phyloP scores from a whole-genome alignment of 2,113 vertebrate species.

The Cryptomyrus ogoouensis region DNA sequence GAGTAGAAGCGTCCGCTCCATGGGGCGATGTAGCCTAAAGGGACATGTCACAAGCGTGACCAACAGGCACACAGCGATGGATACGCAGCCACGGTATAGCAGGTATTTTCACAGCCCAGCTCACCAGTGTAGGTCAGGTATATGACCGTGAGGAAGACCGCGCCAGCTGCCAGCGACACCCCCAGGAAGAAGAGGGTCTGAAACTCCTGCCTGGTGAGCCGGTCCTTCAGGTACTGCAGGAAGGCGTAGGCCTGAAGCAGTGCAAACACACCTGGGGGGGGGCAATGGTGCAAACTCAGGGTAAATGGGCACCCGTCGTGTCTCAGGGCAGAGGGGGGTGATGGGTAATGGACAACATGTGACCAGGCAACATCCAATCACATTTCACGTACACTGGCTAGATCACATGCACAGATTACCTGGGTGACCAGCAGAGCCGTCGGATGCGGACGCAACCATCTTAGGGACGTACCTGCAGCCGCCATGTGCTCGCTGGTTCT shows the following conservation, averaged over 20 bases:
- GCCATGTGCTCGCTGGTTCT: conserved; percentile 98
- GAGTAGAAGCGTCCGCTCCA: conserved; percentile 99
- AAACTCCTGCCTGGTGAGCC: conserved; percentile 81
- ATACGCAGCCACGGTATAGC: neutral
- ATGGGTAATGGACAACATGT: neutral
- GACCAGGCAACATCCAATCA: neutral
- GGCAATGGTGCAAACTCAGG: neutral
- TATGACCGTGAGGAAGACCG: conserved; percentile 79
- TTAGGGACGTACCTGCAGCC: conserved; percentile 76
- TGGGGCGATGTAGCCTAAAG: conserved; percentile 90
- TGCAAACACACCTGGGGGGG: conserved; percentile 72
- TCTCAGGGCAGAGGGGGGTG: neutral
- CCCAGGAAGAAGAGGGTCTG: conserved; percentile 83
- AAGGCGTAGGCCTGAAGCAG: conserved; percentile 81
- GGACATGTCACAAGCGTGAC: neutral
- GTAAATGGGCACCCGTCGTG: neutral
- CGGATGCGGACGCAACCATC: neutral
- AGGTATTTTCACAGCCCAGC: neutral
- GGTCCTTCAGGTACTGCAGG: conserved; percentile 79
- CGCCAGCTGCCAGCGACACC: conserved; percentile 74
- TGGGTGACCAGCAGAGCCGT: neutral
- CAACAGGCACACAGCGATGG: neutral
- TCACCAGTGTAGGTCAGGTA: conserved; percentile 84
- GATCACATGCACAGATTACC: neutral
- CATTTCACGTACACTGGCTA: neutral